Base-by-base conservation (phyloP, 2,113 vertebrate species). In the Mobula birostris region DNA sequence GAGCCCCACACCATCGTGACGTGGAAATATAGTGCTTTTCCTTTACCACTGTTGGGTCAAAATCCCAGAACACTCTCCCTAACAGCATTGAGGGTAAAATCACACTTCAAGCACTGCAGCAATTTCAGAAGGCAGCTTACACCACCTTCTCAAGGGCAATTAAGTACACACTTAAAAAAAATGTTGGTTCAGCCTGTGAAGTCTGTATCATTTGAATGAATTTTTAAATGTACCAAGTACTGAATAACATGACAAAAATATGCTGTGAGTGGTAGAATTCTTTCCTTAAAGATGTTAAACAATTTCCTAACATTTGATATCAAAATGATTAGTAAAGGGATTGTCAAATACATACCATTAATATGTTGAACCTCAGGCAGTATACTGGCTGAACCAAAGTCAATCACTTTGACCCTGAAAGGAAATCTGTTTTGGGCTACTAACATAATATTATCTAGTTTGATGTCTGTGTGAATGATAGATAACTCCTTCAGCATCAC, bases 371-470 rank as follows among this genome's bases (percentile, higher is more conserved):
- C 90, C 68, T 92, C 90, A 48, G 66, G 63, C 7, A 92, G 32
- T 72, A 92, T 48, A 92, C 90, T 92, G 91, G 91, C 91, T 6
- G 91, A 93, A 24, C 91, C 91, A 93, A 93, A 93, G 70, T 93
- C 91, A 3, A 93, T 93, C 68, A 93, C 32, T 74, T 93, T 93
- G 21, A 93, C 91, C 24, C 91, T 74, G 91, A 93, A 93, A 14
- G 70, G 91, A 74, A 74, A 93, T 56, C 32, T 68, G 32, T 40
- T 56, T 24, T 93, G 91, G 12, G 74, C 66, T 0, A 76, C 91
- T 56, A 93, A 76, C 91, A 93, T 93, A 70, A 93, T 93, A 56
- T 93, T 93, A 40, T 93, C 91, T 74, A 70, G 91, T 66, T 93
- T 93, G 68, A 93, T 40, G 11, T 93, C 91, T 15, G 91, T 93